Evolutionary conservation across 1,140 invertebrate genomes (phyloP).

Genomic region (Berghia stephanieae): DNA sequence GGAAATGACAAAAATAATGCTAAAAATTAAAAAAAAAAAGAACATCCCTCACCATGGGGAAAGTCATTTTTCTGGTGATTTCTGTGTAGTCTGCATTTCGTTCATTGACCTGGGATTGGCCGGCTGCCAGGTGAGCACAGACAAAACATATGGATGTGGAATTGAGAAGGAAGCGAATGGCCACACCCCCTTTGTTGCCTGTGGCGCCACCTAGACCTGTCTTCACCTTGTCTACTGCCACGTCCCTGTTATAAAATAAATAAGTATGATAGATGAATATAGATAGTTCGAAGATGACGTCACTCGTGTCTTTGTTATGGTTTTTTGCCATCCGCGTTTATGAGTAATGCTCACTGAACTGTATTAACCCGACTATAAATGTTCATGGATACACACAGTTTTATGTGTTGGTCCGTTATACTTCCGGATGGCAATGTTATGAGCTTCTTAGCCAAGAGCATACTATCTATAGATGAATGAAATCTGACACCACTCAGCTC

Average conservation of each 20-base stretch:
- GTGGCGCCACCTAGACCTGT: constrained; percentile 95
- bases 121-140: constrained; percentile 98
- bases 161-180: constrained; percentile 89
- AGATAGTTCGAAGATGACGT: no score
- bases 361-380: no score
- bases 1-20: background rate
- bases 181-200: constrained; percentile 94
- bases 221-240: constrained; percentile 94
- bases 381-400: no score
- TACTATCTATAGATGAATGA: no score
- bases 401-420: no score
- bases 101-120: constrained; percentile 94
- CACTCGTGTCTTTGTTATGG: no score
- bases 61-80: constrained; percentile 90
- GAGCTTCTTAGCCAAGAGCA: no score
- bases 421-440: no score
- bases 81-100: constrained; percentile 96
- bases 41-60: constrained; percentile 80
- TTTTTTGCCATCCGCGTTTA: no score
- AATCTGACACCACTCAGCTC: no score
- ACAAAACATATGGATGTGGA: constrained; percentile 96
- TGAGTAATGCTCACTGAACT: no score
- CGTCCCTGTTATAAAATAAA: constrained; percentile 74
- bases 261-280: no score
- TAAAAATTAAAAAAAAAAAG: background rate